Evolutionary conservation across 2,797 vertebrate genomes (phyloP).

Genomic region (Allobates femoralis): DNA sequence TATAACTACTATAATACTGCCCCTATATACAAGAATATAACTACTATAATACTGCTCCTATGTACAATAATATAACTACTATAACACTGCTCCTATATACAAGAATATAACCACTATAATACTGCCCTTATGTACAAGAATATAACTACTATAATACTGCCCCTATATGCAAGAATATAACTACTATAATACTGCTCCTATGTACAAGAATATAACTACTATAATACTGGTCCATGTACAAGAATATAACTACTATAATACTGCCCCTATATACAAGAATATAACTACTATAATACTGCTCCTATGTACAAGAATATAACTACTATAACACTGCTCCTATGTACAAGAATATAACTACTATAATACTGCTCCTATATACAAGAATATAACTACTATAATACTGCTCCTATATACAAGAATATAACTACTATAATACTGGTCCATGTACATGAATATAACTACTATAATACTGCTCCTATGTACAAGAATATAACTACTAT

Average conservation of each 20-base stretch:
- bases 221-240: neutral
- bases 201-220: conserved; percentile 14
- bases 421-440: neutral
- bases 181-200: neutral
- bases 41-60: neutral
- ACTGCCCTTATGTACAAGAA: neutral
- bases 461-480: neutral
- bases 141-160: neutral
- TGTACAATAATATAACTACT: neutral
- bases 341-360: conserved; percentile 12
- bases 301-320: conserved; percentile 16
- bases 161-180: neutral
- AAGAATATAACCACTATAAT: neutral
- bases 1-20: conserved; percentile 8
- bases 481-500: neutral
- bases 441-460: neutral
- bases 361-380: neutral
- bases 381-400: conserved; percentile 20
- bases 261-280: neutral
- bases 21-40: neutral
- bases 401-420: conserved; percentile 4
- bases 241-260: conserved; percentile 16
- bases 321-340: neutral
- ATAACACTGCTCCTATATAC: neutral
- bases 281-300: conserved; percentile 7